Base-by-base conservation (phyloP, 2,797 vertebrate species). In the Artibeus jamaicensis region DNA sequence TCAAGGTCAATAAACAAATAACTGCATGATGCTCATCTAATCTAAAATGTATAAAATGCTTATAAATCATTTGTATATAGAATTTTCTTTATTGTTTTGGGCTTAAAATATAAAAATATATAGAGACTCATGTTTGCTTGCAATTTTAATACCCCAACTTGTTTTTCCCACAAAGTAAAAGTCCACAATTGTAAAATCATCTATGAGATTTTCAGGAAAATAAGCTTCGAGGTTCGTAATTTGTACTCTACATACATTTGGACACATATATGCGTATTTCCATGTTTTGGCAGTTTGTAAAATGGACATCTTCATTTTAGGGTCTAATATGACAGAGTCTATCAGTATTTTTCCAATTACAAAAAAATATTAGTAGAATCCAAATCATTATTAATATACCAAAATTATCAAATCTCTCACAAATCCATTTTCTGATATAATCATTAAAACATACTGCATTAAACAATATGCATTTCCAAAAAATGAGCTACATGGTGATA, bases 401-500 rank as follows among this genome's bases (percentile, higher is more conserved):
- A 87, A 87, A 88, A 83, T 87, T 42, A 65, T 67, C 70, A 67
- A 70, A 46, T 55, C 76, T 89, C 70, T 71, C 46, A 90, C 26
- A 21, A 50, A 81, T 21, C 44, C 1, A 77, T 78, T 86, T 93
- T 81, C 53, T 96, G 83, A 73, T 84, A 88, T 73, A 95, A 90
- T 74, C 53, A 83, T 48, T 90, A 78, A 90, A 94, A 83, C 8
- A 84, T 68, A 59, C 53, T 93, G 32, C 9, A 87, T 10, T 93
- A 92, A 50, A 19, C 84, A 89, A 71, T 70, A 89, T 26, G 6
- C 8, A 62, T 68, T 90, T 87, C 67, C 42, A 8, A 62, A 96
- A 92, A 68, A 4, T 65, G 62, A 68, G 92, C 65, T 18, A 88
- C 32, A 6, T 4, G 19, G n/a, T 53, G 53, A 83, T 62, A 44